Conservation (phyloP, 2,888 invertebrate species). For the Disparrhopalites patrizii region DNA sequence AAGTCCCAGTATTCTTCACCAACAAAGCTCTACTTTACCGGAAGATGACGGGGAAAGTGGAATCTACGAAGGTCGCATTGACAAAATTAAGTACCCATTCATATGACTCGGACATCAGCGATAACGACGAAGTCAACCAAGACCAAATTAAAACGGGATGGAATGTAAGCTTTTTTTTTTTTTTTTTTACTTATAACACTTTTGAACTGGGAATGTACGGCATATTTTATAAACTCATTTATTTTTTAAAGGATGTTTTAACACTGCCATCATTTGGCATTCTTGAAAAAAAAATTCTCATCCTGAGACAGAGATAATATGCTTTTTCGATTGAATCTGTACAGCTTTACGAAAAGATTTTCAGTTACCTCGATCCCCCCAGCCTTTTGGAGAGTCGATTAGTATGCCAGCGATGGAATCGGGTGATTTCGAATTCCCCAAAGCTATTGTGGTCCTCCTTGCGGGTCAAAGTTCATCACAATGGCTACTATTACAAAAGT, state of each 20-base stretch:
- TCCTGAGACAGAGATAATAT: background rate
- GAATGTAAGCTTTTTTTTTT: background rate
- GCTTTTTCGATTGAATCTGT: background rate
- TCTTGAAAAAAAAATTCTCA: background rate
- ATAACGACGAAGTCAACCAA: background rate
- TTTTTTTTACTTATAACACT: background rate
- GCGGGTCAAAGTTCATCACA: background rate
- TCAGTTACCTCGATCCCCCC: conserved; percentile 1
- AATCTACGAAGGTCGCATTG: too few species aligned
- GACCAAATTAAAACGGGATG: conserved; percentile 9
- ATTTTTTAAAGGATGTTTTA: too few species aligned
- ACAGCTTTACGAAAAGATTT: conserved; percentile 15
- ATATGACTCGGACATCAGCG: too few species aligned
- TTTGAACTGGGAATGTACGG: background rate
- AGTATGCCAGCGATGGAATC: conserved; percentile 13
- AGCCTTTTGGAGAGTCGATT: background rate
- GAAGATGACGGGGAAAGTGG: too few species aligned
- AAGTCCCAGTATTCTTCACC: too few species aligned
- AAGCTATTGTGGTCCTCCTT: background rate
- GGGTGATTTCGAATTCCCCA: background rate
- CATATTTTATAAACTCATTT: background rate
- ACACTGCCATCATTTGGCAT: background rate
- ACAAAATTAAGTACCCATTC: too few species aligned
- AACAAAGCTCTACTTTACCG: too few species aligned
- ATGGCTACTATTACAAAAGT: too few species aligned